Percentiles rank a stretch among this genome's conserved stretches.
Conservation (phyloP, 2,113 vertebrate genomes). For the Scalopus aquaticus region DNA sequence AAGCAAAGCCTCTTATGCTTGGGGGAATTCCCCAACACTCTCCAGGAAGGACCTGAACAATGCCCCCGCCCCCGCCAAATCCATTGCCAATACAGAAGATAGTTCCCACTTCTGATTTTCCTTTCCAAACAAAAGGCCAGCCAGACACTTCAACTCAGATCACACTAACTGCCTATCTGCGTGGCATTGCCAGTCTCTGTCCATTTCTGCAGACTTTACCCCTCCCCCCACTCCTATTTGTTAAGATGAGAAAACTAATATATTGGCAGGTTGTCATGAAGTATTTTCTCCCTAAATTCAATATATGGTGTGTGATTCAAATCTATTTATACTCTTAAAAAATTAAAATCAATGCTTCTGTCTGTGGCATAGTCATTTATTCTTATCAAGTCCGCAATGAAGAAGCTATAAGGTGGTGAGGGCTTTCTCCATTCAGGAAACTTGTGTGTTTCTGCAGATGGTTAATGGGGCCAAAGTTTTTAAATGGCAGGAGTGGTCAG, state of each 20-base stretch:
- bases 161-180: neutral
- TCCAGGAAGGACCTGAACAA: neutral
- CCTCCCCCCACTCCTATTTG: neutral
- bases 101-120: neutral
- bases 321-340: constrained; percentile 57
- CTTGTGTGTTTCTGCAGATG: neutral
- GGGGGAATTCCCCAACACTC: neutral
- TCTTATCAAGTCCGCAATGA: neutral
- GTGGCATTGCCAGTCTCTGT: neutral
- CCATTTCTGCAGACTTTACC: neutral
- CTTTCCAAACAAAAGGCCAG: neutral
- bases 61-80: neutral
- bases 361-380: neutral
- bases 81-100: neutral
- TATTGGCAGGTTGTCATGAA: neutral
- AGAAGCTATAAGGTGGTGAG: neutral
- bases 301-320: constrained; percentile 32
- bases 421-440: neutral
- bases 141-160: neutral
- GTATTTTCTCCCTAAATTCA: neutral
- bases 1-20: neutral
- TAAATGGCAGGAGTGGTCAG: neutral
- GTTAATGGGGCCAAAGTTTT: neutral
- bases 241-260: neutral
- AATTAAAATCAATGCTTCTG: constrained; percentile 59